Percentiles rank a stretch among this genome's conserved stretches.
Evolutionary conservation across 2,797 vertebrate species (phyloP).

Genomic region (Moxostoma hubbsi): DNA sequence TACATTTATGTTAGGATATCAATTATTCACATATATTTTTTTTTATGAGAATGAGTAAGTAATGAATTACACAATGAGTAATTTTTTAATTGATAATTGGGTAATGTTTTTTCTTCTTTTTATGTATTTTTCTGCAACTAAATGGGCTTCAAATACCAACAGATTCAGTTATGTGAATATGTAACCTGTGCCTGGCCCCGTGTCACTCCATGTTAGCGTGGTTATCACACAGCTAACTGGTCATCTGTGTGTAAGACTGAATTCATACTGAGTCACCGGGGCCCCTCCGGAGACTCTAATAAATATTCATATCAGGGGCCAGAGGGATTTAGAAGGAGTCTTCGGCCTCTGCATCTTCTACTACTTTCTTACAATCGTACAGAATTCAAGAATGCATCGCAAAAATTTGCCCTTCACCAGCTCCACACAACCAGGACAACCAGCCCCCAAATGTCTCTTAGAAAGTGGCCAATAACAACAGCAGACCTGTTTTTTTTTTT

Average conservation of each 20-base stretch:
- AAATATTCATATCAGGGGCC: slow-evolving; percentile 52
- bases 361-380: slow-evolving; percentile 20
- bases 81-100: no score
- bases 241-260: slow-evolving; percentile 46
- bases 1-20: no score
- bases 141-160: background rate
- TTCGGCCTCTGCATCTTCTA: slow-evolving; percentile 12
- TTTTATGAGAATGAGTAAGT: no score
- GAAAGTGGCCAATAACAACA: slow-evolving; percentile 35
- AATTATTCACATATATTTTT: no score
- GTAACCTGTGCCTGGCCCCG: slow-evolving; percentile 18
- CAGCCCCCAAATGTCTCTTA: slow-evolving; percentile 7
- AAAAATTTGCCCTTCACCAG: slow-evolving; percentile 31
- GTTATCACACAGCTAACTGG: slow-evolving; percentile 40
- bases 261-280: slow-evolving; percentile 44
- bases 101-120: no score
- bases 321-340: slow-evolving; percentile 6
- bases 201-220: slow-evolving; percentile 41
- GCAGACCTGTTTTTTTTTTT: slow-evolving; percentile 24
- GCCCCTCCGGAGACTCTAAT: slow-evolving; percentile 49
- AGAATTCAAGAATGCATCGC: slow-evolving; percentile 8
- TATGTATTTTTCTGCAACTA: background rate
- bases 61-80: no score
- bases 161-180: background rate
- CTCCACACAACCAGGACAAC: slow-evolving; percentile 34